A percentile compares a stretch with the other conserved stretches of the same genome.
These are phyloP conservation scores for Lasius platythorax DNA, from an alignment of 2,888 invertebrate genomes.

Conservation along the genomic window DNA sequence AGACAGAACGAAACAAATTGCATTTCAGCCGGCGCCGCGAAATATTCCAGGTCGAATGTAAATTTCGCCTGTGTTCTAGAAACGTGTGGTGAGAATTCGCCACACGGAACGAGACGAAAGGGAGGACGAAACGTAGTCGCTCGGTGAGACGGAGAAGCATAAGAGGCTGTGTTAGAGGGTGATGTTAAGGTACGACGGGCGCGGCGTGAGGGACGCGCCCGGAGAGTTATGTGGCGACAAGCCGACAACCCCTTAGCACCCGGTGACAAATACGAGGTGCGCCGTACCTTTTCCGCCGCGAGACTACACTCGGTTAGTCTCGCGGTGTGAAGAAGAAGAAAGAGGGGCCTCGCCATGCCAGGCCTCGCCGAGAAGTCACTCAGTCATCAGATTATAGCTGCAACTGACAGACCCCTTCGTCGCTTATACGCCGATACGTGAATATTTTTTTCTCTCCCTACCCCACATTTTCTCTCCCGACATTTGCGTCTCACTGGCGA, in stretches of 20 bases:
- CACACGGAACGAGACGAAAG: constrained; percentile 27
- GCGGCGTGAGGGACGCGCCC: constrained; percentile 42
- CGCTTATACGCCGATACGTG: constrained; percentile 68
- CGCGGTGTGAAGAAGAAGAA: constrained; percentile 51
- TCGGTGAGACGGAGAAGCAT: constrained; percentile 32
- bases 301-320: constrained; percentile 68
- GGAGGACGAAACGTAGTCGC: constrained; percentile 18
- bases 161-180: constrained; percentile 47
- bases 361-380: constrained; percentile 71
- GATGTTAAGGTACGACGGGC: constrained; percentile 61
- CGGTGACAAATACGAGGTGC: constrained; percentile 80
- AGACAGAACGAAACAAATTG: constrained; percentile 79
- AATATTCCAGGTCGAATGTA: constrained; percentile 78
- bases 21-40: constrained; percentile 70
- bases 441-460: constrained; percentile 48
- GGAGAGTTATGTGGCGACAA: constrained; percentile 81
- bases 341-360: constrained; percentile 35
- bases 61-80: constrained; percentile 71
- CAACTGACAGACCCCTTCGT: constrained; percentile 75
- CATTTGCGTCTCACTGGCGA: constrained; percentile 58
- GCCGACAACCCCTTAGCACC: constrained; percentile 81
- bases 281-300: constrained; percentile 71
- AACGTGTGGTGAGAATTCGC: constrained; percentile 48
- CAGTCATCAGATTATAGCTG: constrained; percentile 77
- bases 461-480: constrained; percentile 27